phyloP scores from a whole-genome alignment of 2,888 invertebrate species.

The Acanthopleura granulata region DNA sequence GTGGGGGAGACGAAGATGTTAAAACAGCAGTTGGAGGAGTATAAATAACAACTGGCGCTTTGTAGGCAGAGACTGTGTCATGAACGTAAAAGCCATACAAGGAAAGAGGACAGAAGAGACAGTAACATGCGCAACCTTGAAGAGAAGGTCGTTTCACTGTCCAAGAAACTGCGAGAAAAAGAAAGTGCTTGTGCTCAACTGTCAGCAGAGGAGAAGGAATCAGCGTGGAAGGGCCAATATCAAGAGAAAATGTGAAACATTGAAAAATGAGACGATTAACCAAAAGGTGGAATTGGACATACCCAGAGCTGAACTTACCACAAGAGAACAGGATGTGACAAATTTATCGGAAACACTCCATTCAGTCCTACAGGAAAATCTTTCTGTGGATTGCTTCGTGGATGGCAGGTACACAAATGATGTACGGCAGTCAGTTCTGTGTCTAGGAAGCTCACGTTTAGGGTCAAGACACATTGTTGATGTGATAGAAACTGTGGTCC shows the following conservation, averaged over 20 bases:
- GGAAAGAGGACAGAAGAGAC: background rate
- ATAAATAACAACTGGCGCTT: background rate
- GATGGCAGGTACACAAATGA: slow-evolving; percentile 1
- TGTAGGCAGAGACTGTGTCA: too few relatives aligned
- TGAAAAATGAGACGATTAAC: too few relatives aligned
- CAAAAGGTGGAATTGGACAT: too few relatives aligned
- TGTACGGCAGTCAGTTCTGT: background rate
- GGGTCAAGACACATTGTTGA: background rate
- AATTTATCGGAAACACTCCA: background rate
- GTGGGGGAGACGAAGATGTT: too few relatives aligned
- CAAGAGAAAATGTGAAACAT: too few relatives aligned
- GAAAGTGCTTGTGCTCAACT: too few relatives aligned
- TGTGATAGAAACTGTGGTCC: background rate
- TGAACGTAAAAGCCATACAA: background rate
- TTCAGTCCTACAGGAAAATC: background rate
- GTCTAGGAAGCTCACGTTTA: background rate
- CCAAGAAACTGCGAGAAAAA: background rate
- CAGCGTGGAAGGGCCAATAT: background rate
- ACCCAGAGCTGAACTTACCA: background rate
- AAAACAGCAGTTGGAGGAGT: background rate
- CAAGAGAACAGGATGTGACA: background rate
- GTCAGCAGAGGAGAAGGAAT: background rate
- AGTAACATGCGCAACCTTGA: background rate
- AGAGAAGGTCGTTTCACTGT: background rate
- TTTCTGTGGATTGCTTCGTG: background rate